These are phyloP conservation scores for Cosmia pyralina DNA, from an alignment of 2,888 invertebrate genomes.

Conservation along the genomic window DNA sequence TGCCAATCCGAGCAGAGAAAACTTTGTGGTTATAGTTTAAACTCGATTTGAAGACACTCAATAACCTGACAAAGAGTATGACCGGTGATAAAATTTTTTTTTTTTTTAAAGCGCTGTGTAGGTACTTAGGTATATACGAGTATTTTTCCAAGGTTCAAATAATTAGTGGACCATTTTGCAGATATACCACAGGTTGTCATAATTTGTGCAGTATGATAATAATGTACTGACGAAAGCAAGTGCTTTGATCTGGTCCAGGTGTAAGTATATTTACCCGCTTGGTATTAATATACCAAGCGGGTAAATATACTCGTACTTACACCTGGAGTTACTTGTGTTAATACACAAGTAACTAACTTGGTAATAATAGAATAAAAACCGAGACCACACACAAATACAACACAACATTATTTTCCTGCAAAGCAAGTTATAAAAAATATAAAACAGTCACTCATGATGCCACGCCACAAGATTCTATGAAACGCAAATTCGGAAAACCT, in stretches of 20 bases:
- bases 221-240: too few species aligned
- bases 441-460: slow-evolving; percentile 24
- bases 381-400: background rate
- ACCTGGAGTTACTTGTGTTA: too few species aligned
- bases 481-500: slow-evolving; percentile 45
- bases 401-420: slow-evolving; percentile 32
- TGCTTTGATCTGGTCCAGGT: background rate
- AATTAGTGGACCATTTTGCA: background rate
- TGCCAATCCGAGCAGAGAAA: background rate
- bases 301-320: too few species aligned
- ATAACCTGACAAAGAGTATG: background rate
- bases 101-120: too few species aligned
- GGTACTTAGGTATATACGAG: too few species aligned
- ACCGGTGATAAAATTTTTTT: too few species aligned
- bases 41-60: background rate
- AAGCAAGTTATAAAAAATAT: too few species aligned
- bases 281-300: too few species aligned
- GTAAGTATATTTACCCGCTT: too few species aligned
- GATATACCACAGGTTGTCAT: background rate
- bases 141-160: background rate
- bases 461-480: slow-evolving; percentile 56
- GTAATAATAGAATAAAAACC: background rate
- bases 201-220: background rate
- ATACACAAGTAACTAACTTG: too few species aligned
- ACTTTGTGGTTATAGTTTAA: slow-evolving; percentile 1